A percentile compares a stretch with the other conserved stretches of the same genome.
These are phyloP conservation scores for Synanthedon tipuliformis DNA, from an alignment of 2,888 invertebrate species.

Conservation along the genomic window DNA sequence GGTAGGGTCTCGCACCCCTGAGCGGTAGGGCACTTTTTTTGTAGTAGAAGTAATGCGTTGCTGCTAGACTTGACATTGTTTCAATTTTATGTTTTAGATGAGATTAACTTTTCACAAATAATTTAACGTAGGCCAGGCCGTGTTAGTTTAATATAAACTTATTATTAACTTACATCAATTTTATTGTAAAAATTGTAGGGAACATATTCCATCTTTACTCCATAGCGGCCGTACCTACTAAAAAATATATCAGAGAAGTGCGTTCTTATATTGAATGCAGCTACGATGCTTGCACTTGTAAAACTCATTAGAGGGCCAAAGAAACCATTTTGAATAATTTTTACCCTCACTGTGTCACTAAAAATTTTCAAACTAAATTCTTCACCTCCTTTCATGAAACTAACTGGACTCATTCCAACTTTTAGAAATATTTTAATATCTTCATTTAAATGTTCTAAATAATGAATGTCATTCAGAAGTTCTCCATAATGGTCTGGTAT, in stretches of 20 bases:
- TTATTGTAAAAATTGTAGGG: constrained; percentile 29
- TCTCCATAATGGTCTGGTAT: constrained; percentile 30
- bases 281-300: constrained; percentile 21
- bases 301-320: constrained; percentile 28
- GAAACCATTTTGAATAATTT: constrained; percentile 35
- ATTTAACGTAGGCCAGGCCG: too few species aligned
- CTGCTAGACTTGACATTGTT: too few species aligned
- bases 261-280: constrained; percentile 32
- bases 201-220: constrained; percentile 21
- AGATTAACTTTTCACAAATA: too few species aligned
- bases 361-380: constrained; percentile 25
- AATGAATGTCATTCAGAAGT: constrained; percentile 18
- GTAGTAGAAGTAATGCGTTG: too few species aligned
- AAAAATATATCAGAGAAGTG: constrained; percentile 37
- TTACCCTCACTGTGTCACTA: constrained; percentile 23
- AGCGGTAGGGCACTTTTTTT: too few species aligned
- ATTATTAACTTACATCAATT: constrained; percentile 30
- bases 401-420: constrained; percentile 24
- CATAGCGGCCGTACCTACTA: constrained; percentile 15
- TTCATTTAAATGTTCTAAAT: constrained; percentile 12
- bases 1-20: too few species aligned
- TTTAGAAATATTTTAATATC: constrained; percentile 22
- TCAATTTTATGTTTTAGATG: too few species aligned
- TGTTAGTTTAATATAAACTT: background rate
- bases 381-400: constrained; percentile 32